Evolutionary conservation across 2,797 vertebrate genomes (phyloP).

Genomic region (Enteromius fasciolatus): DNA sequence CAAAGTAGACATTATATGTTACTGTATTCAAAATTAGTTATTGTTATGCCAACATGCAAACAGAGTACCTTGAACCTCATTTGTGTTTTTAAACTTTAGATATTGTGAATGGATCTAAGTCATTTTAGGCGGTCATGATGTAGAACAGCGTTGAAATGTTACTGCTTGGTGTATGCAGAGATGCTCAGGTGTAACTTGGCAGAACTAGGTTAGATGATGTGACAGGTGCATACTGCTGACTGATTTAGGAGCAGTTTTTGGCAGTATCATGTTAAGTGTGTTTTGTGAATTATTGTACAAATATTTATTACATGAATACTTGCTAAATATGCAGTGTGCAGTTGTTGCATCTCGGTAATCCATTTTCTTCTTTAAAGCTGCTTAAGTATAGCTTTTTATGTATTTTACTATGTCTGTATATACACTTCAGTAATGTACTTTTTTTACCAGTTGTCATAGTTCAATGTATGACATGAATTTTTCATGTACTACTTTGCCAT

Average conservation of each 20-base stretch:
- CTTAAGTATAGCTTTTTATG: conserved; percentile 42
- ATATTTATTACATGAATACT: conserved; percentile 60
- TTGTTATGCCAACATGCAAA: conserved; percentile 12
- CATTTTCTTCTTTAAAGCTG: conserved; percentile 41
- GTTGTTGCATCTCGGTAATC: conserved; percentile 40
- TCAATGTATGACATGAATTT: conserved; percentile 33
- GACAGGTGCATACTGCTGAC: conserved; percentile 27
- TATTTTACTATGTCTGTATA: conserved; percentile 51
- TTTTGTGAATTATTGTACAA: conserved; percentile 63
- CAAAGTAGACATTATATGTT: not conserved
- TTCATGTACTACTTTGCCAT: conserved; percentile 27
- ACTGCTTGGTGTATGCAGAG: conserved; percentile 21
- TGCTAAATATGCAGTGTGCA: conserved; percentile 34
- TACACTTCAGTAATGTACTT: conserved; percentile 40
- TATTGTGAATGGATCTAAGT: not conserved
- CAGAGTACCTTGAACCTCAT: not conserved
- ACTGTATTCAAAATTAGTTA: conserved; percentile 21
- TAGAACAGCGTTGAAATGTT: conserved; percentile 25
- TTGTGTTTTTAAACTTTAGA: conserved; percentile 16
- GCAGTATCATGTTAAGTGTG: conserved; percentile 45
- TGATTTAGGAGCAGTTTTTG: conserved; percentile 22
- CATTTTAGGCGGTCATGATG: not conserved
- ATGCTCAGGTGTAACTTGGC: conserved; percentile 40
- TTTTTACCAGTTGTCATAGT: conserved; percentile 7
- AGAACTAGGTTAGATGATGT: conserved; percentile 29